Conservation (phyloP, 2,113 vertebrate genomes). For the Leptodactylus fuscus region DNA sequence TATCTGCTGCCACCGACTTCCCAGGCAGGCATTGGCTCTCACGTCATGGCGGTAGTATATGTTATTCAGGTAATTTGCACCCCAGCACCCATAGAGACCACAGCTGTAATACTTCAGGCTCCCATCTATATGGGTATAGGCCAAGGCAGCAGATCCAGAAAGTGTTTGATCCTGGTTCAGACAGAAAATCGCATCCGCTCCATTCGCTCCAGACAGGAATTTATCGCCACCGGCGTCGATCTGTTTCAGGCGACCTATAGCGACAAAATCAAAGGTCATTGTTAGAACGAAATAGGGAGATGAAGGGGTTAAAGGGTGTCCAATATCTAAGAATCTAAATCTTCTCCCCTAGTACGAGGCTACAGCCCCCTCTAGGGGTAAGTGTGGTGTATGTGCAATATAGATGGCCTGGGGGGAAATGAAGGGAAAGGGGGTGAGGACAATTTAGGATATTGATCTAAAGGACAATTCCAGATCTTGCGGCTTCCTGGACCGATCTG, state of each 20-base stretch:
- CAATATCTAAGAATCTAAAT: no score
- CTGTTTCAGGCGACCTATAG: constrained; percentile 54
- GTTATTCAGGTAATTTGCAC: not conserved
- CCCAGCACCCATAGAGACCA: constrained; percentile 58
- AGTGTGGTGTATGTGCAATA: not conserved
- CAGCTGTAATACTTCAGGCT: constrained; percentile 62
- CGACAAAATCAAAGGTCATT: not conserved
- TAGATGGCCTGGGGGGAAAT: no score
- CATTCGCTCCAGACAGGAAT: constrained; percentile 53
- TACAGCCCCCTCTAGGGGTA: not conserved
- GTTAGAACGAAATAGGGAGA: no score
- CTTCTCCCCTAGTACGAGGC: not conserved
- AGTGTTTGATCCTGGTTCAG: constrained; percentile 21
- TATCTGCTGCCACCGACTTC: not conserved
- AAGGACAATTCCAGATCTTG: no score
- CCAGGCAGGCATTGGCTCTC: constrained; percentile 16
- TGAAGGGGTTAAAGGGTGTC: no score
- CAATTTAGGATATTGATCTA: no score
- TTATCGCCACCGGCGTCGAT: constrained; percentile 61
- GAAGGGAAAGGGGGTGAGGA: no score
- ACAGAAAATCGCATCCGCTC: constrained; percentile 49
- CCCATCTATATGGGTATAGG: constrained; percentile 59
- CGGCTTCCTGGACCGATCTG: no score
- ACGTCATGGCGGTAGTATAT: constrained; percentile 41
- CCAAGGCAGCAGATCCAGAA: not conserved